A percentile compares a stretch with the other conserved stretches of the same genome.
These are phyloP conservation scores for Phaonia tiefii DNA, from an alignment of 2,888 invertebrate genomes.

Conservation along the genomic window DNA sequence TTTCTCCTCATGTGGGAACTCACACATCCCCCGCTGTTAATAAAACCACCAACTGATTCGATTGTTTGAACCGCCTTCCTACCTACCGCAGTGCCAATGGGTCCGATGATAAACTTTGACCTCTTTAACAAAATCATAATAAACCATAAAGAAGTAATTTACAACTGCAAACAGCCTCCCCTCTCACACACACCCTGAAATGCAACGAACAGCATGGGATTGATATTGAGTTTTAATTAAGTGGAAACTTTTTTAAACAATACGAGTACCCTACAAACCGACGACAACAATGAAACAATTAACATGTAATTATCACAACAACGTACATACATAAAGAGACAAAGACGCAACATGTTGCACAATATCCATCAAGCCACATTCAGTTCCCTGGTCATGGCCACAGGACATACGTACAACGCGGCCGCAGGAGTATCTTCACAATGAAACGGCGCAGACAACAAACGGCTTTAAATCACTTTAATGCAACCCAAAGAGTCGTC, in stretches of 20 bases:
- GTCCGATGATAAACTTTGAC: slow-evolving; percentile 27
- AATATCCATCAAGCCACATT: not conserved
- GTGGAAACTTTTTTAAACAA: slow-evolving; percentile 53
- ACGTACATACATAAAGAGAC: slow-evolving; percentile 20
- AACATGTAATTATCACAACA: slow-evolving; percentile 77
- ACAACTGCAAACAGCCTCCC: slow-evolving; percentile 17
- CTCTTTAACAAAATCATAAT: slow-evolving; percentile 50
- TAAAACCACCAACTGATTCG: not conserved
- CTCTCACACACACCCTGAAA: not conserved
- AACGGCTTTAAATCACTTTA: slow-evolving; percentile 56
- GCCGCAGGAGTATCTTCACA: too few species aligned
- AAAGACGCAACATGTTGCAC: slow-evolving; percentile 18
- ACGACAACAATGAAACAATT: slow-evolving; percentile 75
- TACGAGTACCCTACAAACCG: slow-evolving; percentile 11
- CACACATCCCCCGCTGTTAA: not conserved
- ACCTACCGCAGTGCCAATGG: slow-evolving; percentile 41
- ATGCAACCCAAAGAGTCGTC: slow-evolving; percentile 53
- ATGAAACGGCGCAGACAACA: too few species aligned
- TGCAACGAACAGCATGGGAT: not conserved
- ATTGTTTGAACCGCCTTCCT: not conserved
- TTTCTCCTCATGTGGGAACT: slow-evolving; percentile 31
- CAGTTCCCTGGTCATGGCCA: too few species aligned
- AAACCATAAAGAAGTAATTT: slow-evolving; percentile 44
- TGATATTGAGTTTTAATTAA: slow-evolving; percentile 50
- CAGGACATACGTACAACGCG: too few species aligned